Evolutionary conservation across 2,113 vertebrate species (phyloP), one percentile per base, ranked within the genome.

Genomic region (Cisticola juncidis): DNA sequence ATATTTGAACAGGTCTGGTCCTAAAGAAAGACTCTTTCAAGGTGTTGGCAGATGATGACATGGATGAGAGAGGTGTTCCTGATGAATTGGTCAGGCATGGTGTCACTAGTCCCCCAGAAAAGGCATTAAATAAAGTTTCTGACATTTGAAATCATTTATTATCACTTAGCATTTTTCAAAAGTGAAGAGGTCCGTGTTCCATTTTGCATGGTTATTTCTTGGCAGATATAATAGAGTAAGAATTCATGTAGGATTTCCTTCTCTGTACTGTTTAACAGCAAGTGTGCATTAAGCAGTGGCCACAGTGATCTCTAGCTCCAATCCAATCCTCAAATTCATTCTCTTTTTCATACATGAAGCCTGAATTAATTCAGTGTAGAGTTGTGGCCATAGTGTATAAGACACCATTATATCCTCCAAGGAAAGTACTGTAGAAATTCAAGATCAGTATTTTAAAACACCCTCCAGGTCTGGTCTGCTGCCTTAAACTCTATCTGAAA

Each of bases 401-500:
- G 69, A 74, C 16, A 81, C 40, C 9, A 48, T 83, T 78, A 74
- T 66, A 64, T 81, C 56, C 48, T 78, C 36, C 68, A 69, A 45
- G 47, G 84, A 84, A 93, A 83, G 60, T 86, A 64, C 48, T 64
- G 28, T 61, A 94, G 88, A 92, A 92, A 90, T 90, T 88, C n/a
- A 70, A 88, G 92, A 86, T 57, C 58, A 11, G 31, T 83, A 45
- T 84, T 96, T 90, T 83, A 82, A 86, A 86, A 70, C 57, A 73
- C 80, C 86, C 80, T 90, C 64, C 64, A 92, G 88, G 61, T 83
- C 72, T 96, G 90, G 82, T 86, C 44, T 88, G 47, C 5, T 83
- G 86, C 92, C 92, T 90, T 92, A 93, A 93, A 94, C 61, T 79
- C 90, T 61, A 40, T 83, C 93, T 94, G 92, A 96, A 93, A 96